Evolutionary conservation across 2,113 vertebrate genomes (phyloP).

Genomic region (Propithecus coquereli): DNA sequence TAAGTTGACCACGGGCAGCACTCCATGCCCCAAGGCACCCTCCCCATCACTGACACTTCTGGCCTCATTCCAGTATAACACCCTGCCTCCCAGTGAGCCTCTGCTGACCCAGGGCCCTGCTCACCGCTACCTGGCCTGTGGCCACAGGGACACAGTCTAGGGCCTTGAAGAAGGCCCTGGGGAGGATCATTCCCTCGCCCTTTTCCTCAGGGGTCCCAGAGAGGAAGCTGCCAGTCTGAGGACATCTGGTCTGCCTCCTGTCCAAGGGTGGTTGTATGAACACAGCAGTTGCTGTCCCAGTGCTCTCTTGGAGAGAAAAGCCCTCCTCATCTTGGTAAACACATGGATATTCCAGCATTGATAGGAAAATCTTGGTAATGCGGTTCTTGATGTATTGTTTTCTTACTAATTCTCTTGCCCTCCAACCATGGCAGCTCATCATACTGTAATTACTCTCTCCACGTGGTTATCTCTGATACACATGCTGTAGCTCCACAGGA

Average conservation of each 20-base stretch:
- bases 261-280: background rate
- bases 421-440: background rate
- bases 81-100: background rate
- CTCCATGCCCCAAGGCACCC: background rate
- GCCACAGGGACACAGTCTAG: background rate
- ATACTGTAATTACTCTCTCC: background rate
- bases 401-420: constrained; percentile 4
- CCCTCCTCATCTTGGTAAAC: background rate
- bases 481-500: background rate
- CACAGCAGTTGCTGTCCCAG: background rate
- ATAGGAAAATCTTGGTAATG: background rate
- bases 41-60: background rate
- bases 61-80: background rate
- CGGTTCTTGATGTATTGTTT: background rate
- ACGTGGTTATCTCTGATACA: too few relatives aligned
- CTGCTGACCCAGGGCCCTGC: background rate
- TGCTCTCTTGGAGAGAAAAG: background rate
- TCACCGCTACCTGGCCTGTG: background rate
- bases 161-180: background rate
- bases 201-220: background rate
- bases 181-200: background rate
- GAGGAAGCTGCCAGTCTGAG: background rate
- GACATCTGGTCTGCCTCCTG: background rate
- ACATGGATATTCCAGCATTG: background rate
- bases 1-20: background rate